These are phyloP conservation scores for Plotosus lineatus DNA, from an alignment of 2,113 vertebrate genomes.

Conservation along the genomic window DNA sequence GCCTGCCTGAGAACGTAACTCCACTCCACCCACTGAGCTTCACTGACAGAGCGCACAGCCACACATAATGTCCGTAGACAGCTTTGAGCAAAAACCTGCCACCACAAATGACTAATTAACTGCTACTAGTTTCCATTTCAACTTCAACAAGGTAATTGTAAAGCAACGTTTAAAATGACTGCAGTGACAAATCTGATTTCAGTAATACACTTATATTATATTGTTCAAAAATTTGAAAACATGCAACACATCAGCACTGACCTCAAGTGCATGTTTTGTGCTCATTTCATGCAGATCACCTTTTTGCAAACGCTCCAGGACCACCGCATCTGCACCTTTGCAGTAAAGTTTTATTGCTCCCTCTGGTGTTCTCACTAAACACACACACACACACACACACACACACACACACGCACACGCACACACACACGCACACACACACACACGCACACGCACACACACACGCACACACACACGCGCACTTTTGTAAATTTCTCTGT, in stretches of 20 bases:
- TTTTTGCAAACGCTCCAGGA: constrained; percentile 76
- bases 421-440: neutral
- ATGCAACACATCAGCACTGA: constrained; percentile 63
- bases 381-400: constrained; percentile 23
- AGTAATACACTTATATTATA: neutral
- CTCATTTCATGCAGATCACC: constrained; percentile 59
- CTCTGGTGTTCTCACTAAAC: constrained; percentile 82
- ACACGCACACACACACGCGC: neutral
- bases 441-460: neutral
- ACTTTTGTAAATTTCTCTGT: neutral
- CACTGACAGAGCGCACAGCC: constrained; percentile 80
- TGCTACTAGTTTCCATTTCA: neutral
- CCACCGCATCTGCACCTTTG: constrained; percentile 89
- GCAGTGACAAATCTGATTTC: neutral
- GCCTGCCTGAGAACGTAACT: constrained; percentile 68
- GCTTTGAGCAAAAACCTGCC: constrained; percentile 72
- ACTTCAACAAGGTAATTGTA: no score
- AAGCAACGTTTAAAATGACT: neutral
- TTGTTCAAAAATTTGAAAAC: neutral
- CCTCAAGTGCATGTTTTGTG: constrained; percentile 78
- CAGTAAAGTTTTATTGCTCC: constrained; percentile 86
- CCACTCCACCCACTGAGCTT: constrained; percentile 75
- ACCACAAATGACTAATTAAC: constrained; percentile 16
- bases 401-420: neutral
- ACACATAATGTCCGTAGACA: constrained; percentile 89